Percentiles rank a stretch among this genome's conserved stretches.
Conservation (phyloP, 2,797 vertebrate species). For the Toxotes lorentzi region DNA sequence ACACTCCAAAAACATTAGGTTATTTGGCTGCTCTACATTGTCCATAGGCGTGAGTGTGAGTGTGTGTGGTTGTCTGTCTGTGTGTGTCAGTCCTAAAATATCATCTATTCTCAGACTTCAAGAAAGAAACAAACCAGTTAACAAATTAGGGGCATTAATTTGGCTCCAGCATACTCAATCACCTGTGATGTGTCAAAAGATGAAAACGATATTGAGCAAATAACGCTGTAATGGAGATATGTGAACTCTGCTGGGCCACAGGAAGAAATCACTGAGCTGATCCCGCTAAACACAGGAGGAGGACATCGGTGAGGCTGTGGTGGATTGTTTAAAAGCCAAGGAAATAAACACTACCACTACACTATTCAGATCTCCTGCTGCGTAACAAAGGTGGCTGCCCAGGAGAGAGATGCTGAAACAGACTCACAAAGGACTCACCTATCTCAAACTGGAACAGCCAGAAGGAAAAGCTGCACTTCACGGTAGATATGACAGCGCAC, state of each 20-base stretch:
- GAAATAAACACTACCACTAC: neutral
- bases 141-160: constrained; percentile 34
- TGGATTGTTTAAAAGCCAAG: too few relatives aligned
- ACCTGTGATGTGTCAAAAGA: constrained; percentile 24
- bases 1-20: too few relatives aligned
- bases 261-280: constrained; percentile 48
- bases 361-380: too few relatives aligned
- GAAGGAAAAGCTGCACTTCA: constrained; percentile 20
- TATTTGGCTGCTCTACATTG: too few relatives aligned
- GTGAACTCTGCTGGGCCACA: constrained; percentile 49
- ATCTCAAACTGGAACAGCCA: constrained; percentile 5
- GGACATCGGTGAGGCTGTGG: too few relatives aligned
- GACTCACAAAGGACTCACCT: constrained; percentile 38
- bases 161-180: constrained; percentile 1
- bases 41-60: too few relatives aligned
- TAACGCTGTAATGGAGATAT: constrained; percentile 28
- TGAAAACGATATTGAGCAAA: constrained; percentile 13
- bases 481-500: too few relatives aligned
- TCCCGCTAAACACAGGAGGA: constrained; percentile 2
- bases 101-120: too few relatives aligned
- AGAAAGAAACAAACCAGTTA: too few relatives aligned
- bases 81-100: too few relatives aligned
- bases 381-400: constrained; percentile 32
- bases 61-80: too few relatives aligned
- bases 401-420: constrained; percentile 40